Evolutionary conservation across 2,113 vertebrate genomes (phyloP).

Genomic region (Myotis yumanensis): DNA sequence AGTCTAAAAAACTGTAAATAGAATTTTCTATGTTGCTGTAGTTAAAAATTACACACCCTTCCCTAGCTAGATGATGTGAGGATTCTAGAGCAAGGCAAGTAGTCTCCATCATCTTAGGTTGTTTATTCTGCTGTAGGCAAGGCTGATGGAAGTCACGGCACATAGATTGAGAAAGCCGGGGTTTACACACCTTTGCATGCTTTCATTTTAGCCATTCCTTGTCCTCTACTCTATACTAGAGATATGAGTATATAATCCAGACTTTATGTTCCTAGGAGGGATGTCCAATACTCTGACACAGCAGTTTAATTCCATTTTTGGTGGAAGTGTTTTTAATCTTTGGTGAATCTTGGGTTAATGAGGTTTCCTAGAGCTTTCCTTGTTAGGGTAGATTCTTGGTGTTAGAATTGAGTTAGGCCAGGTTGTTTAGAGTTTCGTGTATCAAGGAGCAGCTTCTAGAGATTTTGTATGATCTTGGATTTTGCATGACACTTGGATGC

Average conservation of each 20-base stretch:
- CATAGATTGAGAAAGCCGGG: neutral
- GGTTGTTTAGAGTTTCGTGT: neutral
- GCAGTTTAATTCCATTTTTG: neutral
- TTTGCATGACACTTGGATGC: neutral
- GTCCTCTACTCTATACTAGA: neutral
- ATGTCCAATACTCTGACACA: neutral
- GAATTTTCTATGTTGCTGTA: neutral
- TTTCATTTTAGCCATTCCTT: neutral
- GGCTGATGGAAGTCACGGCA: neutral
- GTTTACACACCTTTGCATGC: neutral
- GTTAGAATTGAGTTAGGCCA: neutral
- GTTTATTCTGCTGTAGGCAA: neutral
- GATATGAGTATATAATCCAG: neutral
- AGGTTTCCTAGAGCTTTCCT: neutral
- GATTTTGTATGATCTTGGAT: neutral
- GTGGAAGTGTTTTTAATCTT: neutral
- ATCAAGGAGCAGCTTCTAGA: neutral
- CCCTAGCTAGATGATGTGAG: neutral
- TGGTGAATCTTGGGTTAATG: neutral
- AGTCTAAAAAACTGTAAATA: neutral
- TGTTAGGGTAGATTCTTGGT: neutral
- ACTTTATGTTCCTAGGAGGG: neutral
- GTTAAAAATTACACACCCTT: neutral
- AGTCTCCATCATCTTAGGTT: neutral
- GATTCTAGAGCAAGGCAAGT: neutral